phyloP scores from a whole-genome alignment of 2,888 invertebrate genomes.

The Cheilosia impressa region DNA sequence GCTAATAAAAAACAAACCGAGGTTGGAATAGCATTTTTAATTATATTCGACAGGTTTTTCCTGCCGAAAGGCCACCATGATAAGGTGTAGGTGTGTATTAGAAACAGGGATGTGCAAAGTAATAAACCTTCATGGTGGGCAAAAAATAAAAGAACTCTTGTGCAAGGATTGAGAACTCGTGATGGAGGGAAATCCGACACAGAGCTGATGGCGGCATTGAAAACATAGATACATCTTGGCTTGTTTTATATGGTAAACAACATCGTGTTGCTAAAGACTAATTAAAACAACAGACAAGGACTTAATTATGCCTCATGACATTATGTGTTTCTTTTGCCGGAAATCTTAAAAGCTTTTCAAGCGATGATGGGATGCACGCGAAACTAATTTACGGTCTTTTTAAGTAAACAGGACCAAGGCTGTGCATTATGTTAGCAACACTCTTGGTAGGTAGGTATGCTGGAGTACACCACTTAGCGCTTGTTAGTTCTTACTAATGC shows the following conservation, averaged over 20 bases:
- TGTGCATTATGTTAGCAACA: not conserved
- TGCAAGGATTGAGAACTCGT: not conserved
- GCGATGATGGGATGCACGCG: not conserved
- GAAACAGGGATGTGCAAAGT: not conserved
- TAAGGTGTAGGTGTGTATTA: not conserved
- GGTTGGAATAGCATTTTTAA: conserved; percentile 66
- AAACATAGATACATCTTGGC: conserved; percentile 26
- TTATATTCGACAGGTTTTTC: conserved; percentile 56
- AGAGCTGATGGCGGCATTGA: conserved; percentile 28
- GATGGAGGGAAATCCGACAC: conserved; percentile 14
- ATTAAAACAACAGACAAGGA: conserved; percentile 37
- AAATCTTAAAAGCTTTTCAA: conserved; percentile 1
- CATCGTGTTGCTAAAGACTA: conserved; percentile 47
- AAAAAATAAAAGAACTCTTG: conserved; percentile 21
- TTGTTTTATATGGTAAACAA: conserved; percentile 37
- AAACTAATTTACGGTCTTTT: not conserved
- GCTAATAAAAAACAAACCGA: conserved; percentile 45
- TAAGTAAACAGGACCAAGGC: conserved; percentile 2
- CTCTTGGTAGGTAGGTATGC: not conserved
- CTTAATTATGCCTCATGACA: conserved; percentile 28
- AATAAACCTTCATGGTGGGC: conserved; percentile 20
- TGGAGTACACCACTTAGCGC: not conserved
- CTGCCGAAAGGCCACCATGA: conserved; percentile 2
- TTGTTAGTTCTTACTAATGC: not conserved
- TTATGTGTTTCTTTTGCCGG: not conserved